Evolutionary conservation across 2,113 vertebrate genomes (phyloP).

Genomic region (Cavia aperea): DNA sequence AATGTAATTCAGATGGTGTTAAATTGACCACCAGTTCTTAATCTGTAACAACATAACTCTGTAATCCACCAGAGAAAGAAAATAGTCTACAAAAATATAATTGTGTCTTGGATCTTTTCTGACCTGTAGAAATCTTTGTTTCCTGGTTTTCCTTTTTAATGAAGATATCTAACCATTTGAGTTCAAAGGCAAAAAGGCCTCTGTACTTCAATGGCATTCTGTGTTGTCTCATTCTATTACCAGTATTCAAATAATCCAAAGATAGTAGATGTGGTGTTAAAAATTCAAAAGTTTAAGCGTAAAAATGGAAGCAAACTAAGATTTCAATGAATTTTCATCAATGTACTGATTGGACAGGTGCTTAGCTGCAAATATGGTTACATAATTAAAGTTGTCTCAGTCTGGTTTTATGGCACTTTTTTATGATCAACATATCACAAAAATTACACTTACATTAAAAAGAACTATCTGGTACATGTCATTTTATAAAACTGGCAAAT

Average conservation of each 20-base stretch:
- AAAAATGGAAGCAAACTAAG: constrained; percentile 19
- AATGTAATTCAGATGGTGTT: no score
- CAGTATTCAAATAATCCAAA: neutral
- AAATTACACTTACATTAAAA: constrained; percentile 59
- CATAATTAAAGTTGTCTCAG: constrained; percentile 43
- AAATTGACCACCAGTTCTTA: no score
- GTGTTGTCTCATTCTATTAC: neutral
- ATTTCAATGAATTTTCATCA: constrained; percentile 38
- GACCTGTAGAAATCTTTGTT: neutral
- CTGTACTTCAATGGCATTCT: neutral
- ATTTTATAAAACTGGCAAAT: constrained; percentile 56
- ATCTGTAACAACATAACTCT: neutral
- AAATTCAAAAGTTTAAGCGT: neutral
- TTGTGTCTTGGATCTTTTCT: neutral
- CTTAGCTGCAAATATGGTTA: constrained; percentile 31
- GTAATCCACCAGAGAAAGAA: neutral
- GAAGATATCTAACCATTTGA: neutral
- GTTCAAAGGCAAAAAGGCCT: neutral
- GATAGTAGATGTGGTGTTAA: neutral
- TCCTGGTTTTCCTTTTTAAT: neutral
- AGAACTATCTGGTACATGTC: constrained; percentile 55
- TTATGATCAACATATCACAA: constrained; percentile 54
- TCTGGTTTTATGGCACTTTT: constrained; percentile 48
- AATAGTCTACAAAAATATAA: neutral
- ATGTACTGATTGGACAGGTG: constrained; percentile 4